Evolutionary conservation across 30 jellyfish, hydroid and myxozoan genomes (phyloP), one percentile per base, ranked within the genome.

Genomic region (Hydractinia echinata): DNA sequence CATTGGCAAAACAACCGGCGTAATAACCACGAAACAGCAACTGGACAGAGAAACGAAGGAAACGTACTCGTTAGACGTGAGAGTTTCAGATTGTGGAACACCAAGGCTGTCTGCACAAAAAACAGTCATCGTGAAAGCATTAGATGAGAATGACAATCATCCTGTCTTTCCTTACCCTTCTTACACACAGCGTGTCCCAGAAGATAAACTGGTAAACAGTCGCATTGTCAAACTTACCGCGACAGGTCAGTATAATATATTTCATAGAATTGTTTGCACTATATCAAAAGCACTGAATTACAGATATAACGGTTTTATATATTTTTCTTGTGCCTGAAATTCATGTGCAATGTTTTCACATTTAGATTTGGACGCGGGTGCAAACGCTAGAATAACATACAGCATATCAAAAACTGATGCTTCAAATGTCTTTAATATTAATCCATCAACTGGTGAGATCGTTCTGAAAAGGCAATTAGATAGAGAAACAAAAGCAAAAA

Each of bases 81-180:
- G 51, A 4, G 99, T 95, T 15, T 83, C 79, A 49, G 99, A 94
- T 71, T 81, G 71, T 54, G 99, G 94, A 4, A 79, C 76, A 51
- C 92, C 96, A 5, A 90, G 91, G 64, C 78, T 54, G 11, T 80
- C 89, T 1, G 55, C 95, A 39, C 73, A 61, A 10, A 82, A 84
- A 14, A 81, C 54, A 52, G 96, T 84, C 10, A 84, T 67, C 39
- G 95, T 94, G 3, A 88, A 76, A 7, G 92, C 85, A 6, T 81
- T 82, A 9, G 99, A 94, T 61, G 72, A 76, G 13, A 94, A 94
- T 84, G 99, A 94, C 54, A 94, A 94, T 81, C 79, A 86, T 48
- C 99, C 99, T 6, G 66, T 53, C 9, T 94, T 94, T 72, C 79
- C 70, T 14, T 76, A 94, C 51, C 69, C 91, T 20, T 81, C 72